phyloP scores from a whole-genome alignment of 1,140 invertebrate genomes.

The Coptotermes formosanus region DNA sequence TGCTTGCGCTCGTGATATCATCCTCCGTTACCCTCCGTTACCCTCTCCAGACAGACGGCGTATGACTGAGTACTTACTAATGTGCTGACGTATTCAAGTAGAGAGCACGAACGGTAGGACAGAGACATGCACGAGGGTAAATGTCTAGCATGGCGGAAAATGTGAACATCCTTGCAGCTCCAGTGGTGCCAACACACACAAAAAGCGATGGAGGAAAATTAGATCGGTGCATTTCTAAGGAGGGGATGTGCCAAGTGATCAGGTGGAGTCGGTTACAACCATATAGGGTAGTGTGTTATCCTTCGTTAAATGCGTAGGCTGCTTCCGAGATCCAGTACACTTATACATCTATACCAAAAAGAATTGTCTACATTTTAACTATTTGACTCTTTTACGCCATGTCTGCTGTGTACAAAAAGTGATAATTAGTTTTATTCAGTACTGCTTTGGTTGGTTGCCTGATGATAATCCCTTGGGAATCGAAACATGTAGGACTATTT shows the following conservation, averaged over 20 bases:
- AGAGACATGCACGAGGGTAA: not conserved
- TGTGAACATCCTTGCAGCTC: not conserved
- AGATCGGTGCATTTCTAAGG: not conserved
- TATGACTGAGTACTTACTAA: constrained; percentile 6
- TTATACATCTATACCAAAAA: too few species aligned
- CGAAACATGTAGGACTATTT: too few species aligned
- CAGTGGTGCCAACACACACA: not conserved
- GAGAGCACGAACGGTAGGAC: not conserved
- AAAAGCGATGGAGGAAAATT: not conserved
- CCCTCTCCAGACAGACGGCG: not conserved
- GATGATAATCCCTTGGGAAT: too few species aligned
- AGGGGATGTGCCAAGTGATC: not conserved
- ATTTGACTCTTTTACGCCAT: too few species aligned
- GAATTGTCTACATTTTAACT: too few species aligned
- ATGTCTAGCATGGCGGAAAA: not conserved
- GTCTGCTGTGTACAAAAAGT: too few species aligned
- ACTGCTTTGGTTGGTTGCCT: too few species aligned
- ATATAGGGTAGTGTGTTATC: too few species aligned
- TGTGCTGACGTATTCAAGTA: constrained; percentile 14
- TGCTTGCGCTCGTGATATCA: not conserved
- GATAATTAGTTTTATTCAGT: too few species aligned
- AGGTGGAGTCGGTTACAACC: too few species aligned
- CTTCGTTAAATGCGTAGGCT: too few species aligned
- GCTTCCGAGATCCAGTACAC: too few species aligned
- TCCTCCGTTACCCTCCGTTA: not conserved